These are phyloP conservation scores for Aspidapion aeneum DNA, from an alignment of 2,888 invertebrate species.

Conservation along the genomic window DNA sequence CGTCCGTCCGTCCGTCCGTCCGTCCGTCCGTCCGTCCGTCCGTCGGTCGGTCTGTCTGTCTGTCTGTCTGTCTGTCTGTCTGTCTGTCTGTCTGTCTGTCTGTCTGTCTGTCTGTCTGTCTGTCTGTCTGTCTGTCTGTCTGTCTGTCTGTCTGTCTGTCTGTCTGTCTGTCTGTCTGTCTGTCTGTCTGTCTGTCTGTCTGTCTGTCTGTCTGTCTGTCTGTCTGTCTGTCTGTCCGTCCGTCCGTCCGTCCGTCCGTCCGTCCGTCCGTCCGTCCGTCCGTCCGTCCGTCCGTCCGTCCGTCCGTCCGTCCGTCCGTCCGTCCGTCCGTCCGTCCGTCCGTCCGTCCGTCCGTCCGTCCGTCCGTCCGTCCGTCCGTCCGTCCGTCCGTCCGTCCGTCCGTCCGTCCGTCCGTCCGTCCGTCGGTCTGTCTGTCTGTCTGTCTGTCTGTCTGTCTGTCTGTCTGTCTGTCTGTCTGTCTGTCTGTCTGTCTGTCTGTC, in stretches of 20 bases:
- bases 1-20: constrained; percentile 12
- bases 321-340: constrained; percentile 11
- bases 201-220: no score
- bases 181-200: constrained; percentile 15
- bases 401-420: no score
- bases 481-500: constrained; percentile 7
- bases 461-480: constrained; percentile 6
- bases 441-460: not conserved
- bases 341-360: constrained; percentile 7
- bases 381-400: constrained; percentile 7
- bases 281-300: constrained; percentile 15
- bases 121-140: constrained; percentile 14
- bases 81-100: constrained; percentile 15
- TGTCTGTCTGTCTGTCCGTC: no score
- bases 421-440: no score
- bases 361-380: constrained; percentile 7
- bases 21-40: constrained; percentile 13
- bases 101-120: constrained; percentile 13
- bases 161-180: constrained; percentile 14
- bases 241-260: no score
- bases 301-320: constrained; percentile 15
- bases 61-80: constrained; percentile 16
- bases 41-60: no score
- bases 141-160: constrained; percentile 16
- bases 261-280: constrained; percentile 16